Evolutionary conservation across 2,797 vertebrate genomes (phyloP).

Genomic region (Danio tinwini): DNA sequence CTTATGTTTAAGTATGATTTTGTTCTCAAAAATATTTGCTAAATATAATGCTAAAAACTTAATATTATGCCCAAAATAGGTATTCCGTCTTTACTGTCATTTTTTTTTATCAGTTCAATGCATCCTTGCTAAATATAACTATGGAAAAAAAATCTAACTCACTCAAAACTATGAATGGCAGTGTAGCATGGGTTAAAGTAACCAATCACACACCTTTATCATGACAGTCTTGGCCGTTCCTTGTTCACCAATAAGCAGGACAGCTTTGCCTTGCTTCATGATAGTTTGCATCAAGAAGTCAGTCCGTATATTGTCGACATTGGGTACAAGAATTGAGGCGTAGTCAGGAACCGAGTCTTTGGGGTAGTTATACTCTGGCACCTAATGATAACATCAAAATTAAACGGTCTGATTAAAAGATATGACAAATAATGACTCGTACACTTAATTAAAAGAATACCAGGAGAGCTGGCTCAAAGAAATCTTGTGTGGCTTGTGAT

Average conservation of each 20-base stretch:
- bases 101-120: not conserved
- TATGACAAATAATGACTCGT: not conserved
- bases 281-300: slow-evolving; percentile 82
- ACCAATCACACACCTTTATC: slow-evolving; percentile 76
- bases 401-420: not conserved
- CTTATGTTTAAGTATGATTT: too few relatives aligned
- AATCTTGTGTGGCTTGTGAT: not conserved
- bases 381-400: slow-evolving; percentile 62
- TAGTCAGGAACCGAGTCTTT: slow-evolving; percentile 82
- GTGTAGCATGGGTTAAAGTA: not conserved
- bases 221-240: slow-evolving; percentile 88
- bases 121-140: not conserved
- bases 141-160: not conserved
- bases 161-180: not conserved
- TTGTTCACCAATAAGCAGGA: slow-evolving; percentile 85
- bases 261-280: slow-evolving; percentile 83
- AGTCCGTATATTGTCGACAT: slow-evolving; percentile 85
- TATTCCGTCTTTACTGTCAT: not conserved
- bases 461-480: not conserved
- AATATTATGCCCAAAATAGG: too few relatives aligned
- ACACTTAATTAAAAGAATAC: not conserved
- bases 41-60: too few relatives aligned
- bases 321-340: slow-evolving; percentile 84
- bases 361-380: slow-evolving; percentile 82
- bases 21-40: too few relatives aligned